Evolutionary conservation across 2,797 vertebrate genomes (phyloP).

Genomic region (Esox masquinongy): DNA sequence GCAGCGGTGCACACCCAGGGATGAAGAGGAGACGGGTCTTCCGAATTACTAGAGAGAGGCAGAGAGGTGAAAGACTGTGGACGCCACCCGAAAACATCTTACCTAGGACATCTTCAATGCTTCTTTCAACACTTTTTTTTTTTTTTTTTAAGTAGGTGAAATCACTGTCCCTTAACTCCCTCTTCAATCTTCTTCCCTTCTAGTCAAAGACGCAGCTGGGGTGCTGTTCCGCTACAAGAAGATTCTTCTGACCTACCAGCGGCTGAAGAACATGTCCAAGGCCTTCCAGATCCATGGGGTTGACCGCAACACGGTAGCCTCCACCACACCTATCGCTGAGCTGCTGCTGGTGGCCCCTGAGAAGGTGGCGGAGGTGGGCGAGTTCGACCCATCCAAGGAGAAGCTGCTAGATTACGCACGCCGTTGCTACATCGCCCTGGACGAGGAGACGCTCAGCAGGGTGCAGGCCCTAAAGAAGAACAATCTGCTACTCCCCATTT

Average conservation of each 20-base stretch:
- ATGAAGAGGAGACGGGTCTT: slow-evolving; percentile 78
- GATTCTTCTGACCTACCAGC: slow-evolving; percentile 90
- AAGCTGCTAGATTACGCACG: slow-evolving; percentile 90
- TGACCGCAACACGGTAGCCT: slow-evolving; percentile 89
- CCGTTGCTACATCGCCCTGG: slow-evolving; percentile 86
- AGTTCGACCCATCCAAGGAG: slow-evolving; percentile 90
- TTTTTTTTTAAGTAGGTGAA: background rate
- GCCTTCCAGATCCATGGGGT: slow-evolving; percentile 91
- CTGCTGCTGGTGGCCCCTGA: slow-evolving; percentile 89
- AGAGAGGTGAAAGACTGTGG: slow-evolving; percentile 77
- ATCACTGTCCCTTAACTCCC: background rate
- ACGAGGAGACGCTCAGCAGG: slow-evolving; percentile 87
- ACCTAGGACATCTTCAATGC: background rate
- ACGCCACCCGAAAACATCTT: too few species aligned
- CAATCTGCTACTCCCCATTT: slow-evolving; percentile 89
- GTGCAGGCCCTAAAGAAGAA: slow-evolving; percentile 91
- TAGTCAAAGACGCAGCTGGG: slow-evolving; percentile 89
- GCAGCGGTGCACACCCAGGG: slow-evolving; percentile 58
- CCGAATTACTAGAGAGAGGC: slow-evolving; percentile 80
- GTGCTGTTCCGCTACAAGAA: slow-evolving; percentile 94
- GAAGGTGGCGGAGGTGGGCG: slow-evolving; percentile 87
- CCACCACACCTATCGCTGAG: slow-evolving; percentile 91
- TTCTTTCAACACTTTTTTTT: background rate
- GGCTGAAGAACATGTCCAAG: slow-evolving; percentile 91
- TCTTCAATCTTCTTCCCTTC: slow-evolving; percentile 11